phyloP scores from a whole-genome alignment of 2,888 invertebrate species.

The Eugnorisma glareosa region DNA sequence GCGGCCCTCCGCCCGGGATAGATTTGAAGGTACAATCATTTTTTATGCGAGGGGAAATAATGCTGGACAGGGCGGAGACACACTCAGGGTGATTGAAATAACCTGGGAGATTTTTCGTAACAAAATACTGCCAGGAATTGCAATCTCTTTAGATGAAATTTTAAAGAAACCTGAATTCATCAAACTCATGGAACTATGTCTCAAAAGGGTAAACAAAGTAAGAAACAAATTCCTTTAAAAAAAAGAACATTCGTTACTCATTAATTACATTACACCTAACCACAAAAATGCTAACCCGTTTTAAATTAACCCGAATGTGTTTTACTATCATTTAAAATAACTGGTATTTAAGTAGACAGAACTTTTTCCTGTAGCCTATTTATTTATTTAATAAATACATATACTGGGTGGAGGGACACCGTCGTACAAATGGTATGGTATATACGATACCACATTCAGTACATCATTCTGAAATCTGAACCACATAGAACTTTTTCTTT shows the following conservation, averaged over 20 bases:
- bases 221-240: not conserved
- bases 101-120: not conserved
- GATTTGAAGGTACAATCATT: slow-evolving; percentile 91
- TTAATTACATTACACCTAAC: slow-evolving; percentile 17
- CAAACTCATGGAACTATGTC: not conserved
- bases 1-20: slow-evolving; percentile 86
- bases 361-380: not conserved
- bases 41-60: slow-evolving; percentile 90
- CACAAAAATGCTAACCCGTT: slow-evolving; percentile 14
- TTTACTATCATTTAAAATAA: not conserved
- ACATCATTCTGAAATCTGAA: too few species aligned
- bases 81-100: slow-evolving; percentile 63
- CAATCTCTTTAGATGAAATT: not conserved
- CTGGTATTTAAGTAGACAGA: not conserved
- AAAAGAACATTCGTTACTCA: not conserved
- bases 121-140: not conserved
- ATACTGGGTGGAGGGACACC: too few species aligned
- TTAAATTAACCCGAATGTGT: slow-evolving; percentile 10
- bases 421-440: too few species aligned
- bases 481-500: too few species aligned
- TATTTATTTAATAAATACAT: not conserved
- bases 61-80: slow-evolving; percentile 68
- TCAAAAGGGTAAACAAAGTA: not conserved
- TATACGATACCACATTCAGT: too few species aligned
- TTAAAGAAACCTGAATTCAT: not conserved